Conservation (phyloP, 64 coral and sea anemone species). For the Pachyseris speciosa region DNA sequence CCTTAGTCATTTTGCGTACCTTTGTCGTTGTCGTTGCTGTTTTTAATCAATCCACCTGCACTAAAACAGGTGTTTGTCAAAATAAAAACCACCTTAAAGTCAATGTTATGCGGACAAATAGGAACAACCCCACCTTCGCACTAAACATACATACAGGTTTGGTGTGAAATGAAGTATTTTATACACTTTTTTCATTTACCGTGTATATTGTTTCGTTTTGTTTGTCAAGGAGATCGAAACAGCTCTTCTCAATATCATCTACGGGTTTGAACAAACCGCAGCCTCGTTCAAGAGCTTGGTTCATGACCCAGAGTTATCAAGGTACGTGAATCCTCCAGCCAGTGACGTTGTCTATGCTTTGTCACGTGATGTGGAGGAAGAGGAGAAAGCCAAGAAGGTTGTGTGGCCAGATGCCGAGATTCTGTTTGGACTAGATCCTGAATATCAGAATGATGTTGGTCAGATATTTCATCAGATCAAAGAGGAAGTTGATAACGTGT, state of each 20-base stretch:
- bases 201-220: too few relatives aligned
- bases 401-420: conserved; percentile 86
- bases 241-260: conserved; percentile 63
- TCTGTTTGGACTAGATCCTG: conserved; percentile 88
- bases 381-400: conserved; percentile 60
- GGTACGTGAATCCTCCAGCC: conserved; percentile 75
- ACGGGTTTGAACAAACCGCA: conserved; percentile 82
- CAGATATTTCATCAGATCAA: conserved; percentile 71
- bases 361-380: conserved; percentile 74
- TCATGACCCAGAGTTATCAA: conserved; percentile 65
- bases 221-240: conserved; percentile 78
- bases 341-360: conserved; percentile 87
- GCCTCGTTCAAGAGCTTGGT: conserved; percentile 89
- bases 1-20: too few relatives aligned
- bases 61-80: too few relatives aligned
- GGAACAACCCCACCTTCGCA: too few relatives aligned
- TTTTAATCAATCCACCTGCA: too few relatives aligned
- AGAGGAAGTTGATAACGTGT: conserved; percentile 77
- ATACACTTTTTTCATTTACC: too few relatives aligned
- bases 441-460: conserved; percentile 83
- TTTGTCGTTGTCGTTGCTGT: too few relatives aligned
- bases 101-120: too few relatives aligned
- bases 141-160: too few relatives aligned
- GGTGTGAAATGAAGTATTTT: too few relatives aligned
- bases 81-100: too few relatives aligned